Percentiles rank a stretch among this genome's conserved stretches.
Evolutionary conservation across 1,140 invertebrate genomes (phyloP).

Genomic region (Tribolium madens): DNA sequence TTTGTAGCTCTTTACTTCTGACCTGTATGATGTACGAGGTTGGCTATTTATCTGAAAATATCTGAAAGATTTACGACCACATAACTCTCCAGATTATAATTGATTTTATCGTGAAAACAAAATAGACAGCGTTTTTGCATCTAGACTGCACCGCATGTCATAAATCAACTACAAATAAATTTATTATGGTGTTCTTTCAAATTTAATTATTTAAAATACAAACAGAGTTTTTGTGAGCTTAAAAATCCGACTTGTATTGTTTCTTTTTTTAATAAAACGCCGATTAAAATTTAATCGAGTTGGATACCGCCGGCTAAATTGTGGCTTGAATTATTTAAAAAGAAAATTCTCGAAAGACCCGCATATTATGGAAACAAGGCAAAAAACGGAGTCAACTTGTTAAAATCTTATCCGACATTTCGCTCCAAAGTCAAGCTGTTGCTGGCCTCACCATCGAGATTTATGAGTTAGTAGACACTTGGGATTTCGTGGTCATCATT

Average conservation of each 20-base stretch:
- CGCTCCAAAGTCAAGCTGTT: constrained; percentile 17
- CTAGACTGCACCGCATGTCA: not conserved
- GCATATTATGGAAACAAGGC: constrained; percentile 18
- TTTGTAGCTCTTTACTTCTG: constrained; percentile 34
- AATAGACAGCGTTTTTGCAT: not conserved
- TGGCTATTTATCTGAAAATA: constrained; percentile 1
- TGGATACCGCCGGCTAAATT: not conserved
- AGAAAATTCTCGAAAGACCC: constrained; percentile 8
- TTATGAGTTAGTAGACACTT: constrained; percentile 48
- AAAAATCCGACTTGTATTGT: not conserved
- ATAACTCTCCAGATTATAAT: constrained; percentile 27
- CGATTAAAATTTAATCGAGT: constrained; percentile 12
- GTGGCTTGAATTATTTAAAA: constrained; percentile 8
- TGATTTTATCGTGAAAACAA: constrained; percentile 14
- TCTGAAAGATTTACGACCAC: constrained; percentile 3
- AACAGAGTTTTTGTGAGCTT: not conserved
- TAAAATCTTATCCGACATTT: constrained; percentile 27
- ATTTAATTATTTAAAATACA: not conserved
- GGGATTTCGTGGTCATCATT: constrained; percentile 45
- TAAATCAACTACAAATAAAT: not conserved
- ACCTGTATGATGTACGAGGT: constrained; percentile 10
- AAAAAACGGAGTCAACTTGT: constrained; percentile 13
- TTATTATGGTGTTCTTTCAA: not conserved
- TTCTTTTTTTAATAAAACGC: constrained; percentile 20
- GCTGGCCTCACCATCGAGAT: constrained; percentile 31